phyloP scores from a whole-genome alignment of 2,888 invertebrate genomes.

The Xanthorhoe designata region DNA sequence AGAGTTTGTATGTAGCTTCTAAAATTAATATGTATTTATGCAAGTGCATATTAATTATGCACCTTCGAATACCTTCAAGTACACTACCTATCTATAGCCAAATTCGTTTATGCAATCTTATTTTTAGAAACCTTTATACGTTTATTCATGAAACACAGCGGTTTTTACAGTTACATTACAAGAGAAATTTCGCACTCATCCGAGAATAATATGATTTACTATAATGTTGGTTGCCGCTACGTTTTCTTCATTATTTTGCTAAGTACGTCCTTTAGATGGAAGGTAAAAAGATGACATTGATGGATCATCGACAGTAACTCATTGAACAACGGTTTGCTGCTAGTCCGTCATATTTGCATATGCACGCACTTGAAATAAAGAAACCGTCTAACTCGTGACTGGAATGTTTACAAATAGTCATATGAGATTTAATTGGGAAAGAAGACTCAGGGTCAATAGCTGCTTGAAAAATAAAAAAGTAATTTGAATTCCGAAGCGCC shows the following conservation, averaged over 20 bases:
- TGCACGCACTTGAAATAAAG: slow-evolving; percentile 52
- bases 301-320: slow-evolving; percentile 62
- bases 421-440: slow-evolving; percentile 16
- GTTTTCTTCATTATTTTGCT: slow-evolving; percentile 15
- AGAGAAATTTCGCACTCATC: background rate
- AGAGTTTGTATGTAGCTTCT: slow-evolving; percentile 17
- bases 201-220: slow-evolving; percentile 6
- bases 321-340: slow-evolving; percentile 50
- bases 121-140: too few species aligned
- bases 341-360: slow-evolving; percentile 59
- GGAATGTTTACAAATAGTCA: slow-evolving; percentile 37
- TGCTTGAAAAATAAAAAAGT: slow-evolving; percentile 21
- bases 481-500: slow-evolving; percentile 20
- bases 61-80: background rate
- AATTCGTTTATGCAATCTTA: background rate
- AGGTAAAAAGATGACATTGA: slow-evolving; percentile 65
- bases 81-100: background rate
- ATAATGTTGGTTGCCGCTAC: slow-evolving; percentile 12
- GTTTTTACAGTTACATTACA: background rate
- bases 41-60: background rate
- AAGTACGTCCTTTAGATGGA: slow-evolving; percentile 45
- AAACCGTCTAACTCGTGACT: slow-evolving; percentile 52
- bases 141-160: background rate
- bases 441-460: slow-evolving; percentile 4
- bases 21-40: slow-evolving; percentile 6